Conservation (phyloP, 1,140 invertebrate species). For the Drosophila obscura region DNA sequence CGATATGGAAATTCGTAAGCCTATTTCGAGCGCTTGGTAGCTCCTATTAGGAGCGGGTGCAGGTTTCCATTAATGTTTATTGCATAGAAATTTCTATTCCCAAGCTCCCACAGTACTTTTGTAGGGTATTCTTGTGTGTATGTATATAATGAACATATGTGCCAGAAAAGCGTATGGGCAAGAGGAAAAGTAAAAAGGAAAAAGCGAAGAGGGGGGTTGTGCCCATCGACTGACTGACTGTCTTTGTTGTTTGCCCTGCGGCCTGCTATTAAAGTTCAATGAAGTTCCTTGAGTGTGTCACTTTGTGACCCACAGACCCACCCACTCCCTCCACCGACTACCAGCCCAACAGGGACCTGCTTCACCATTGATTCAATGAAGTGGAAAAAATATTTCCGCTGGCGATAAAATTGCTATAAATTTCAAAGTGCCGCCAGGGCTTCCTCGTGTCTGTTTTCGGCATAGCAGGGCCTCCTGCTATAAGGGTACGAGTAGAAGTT, state of each 20-base stretch:
- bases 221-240: slow-evolving; percentile 15
- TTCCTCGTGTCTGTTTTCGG: slow-evolving; percentile 32
- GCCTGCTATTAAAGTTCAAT: slow-evolving; percentile 78
- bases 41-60: background rate
- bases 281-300: slow-evolving; percentile 70
- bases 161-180: slow-evolving; percentile 20
- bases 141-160: slow-evolving; percentile 31
- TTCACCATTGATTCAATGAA: slow-evolving; percentile 59
- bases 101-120: background rate
- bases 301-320: slow-evolving; percentile 38
- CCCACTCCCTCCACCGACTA: background rate
- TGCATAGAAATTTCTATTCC: no score
- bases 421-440: slow-evolving; percentile 62
- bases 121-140: background rate
- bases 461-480: slow-evolving; percentile 27
- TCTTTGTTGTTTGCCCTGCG: slow-evolving; percentile 60
- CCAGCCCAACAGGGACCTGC: slow-evolving; percentile 17
- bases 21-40: background rate
- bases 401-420: slow-evolving; percentile 78
- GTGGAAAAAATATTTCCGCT: slow-evolving; percentile 76
- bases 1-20: background rate
- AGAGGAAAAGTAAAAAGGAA: slow-evolving; percentile 24
- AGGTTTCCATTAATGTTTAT: slow-evolving; percentile 4
- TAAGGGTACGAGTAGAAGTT: slow-evolving; percentile 32
- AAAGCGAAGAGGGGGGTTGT: slow-evolving; percentile 30